Conservation (phyloP, 1,140 invertebrate species). For the Philotrypesis tridentata region DNA sequence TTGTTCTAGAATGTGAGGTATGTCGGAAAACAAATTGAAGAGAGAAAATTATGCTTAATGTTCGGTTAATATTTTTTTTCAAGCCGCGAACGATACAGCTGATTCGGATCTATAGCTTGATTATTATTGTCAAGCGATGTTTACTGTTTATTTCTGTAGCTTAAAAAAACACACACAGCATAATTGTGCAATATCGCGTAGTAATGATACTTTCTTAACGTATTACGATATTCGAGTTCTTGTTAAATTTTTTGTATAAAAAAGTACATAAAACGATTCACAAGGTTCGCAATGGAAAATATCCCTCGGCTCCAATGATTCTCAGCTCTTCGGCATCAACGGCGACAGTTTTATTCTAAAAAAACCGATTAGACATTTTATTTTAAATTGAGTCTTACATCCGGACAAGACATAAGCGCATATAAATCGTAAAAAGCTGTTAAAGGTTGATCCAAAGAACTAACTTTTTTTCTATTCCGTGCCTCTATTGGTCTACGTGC, state of each 20-base stretch:
- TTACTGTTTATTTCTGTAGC: too few relatives aligned
- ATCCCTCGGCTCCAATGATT: conserved; percentile 69
- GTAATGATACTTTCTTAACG: background rate
- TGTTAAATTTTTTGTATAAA: background rate
- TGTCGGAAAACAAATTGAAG: conserved; percentile 26
- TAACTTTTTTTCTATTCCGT: background rate
- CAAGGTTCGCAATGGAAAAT: conserved; percentile 69
- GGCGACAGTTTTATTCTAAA: conserved; percentile 60
- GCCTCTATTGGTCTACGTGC: background rate
- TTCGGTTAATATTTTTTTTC: conserved; percentile 36
- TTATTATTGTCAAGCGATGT: background rate
- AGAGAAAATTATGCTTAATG: conserved; percentile 72
- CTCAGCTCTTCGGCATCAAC: conserved; percentile 64
- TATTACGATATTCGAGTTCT: too few relatives aligned
- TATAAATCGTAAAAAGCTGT: background rate
- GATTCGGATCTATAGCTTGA: background rate
- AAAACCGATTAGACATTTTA: conserved; percentile 53
- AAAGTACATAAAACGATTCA: conserved; percentile 50
- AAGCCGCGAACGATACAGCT: background rate
- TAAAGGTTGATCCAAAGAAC: background rate
- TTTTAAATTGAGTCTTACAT: background rate
- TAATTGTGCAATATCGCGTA: background rate
- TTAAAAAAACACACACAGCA: too few relatives aligned
- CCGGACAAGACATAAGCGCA: conserved; percentile 8
- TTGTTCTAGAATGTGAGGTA: background rate